Percentiles rank a stretch among this genome's conserved stretches.
These are phyloP conservation scores for Aptenodytes forsteri DNA, from an alignment of 2,113 vertebrate genomes.

Conservation along the genomic window DNA sequence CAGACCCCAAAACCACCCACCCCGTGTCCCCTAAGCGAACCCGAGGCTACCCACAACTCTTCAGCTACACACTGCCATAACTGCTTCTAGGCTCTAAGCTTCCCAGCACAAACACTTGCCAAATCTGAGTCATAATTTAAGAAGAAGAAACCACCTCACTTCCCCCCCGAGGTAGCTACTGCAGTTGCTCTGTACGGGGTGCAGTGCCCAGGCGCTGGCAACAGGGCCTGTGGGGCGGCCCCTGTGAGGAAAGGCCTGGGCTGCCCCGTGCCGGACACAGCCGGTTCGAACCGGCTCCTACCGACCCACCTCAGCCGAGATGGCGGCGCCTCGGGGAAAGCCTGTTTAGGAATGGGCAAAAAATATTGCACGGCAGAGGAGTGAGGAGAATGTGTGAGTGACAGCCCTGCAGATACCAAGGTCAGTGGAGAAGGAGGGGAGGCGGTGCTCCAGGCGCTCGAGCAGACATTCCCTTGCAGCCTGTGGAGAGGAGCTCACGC, in stretches of 20 bases:
- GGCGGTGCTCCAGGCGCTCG: neutral
- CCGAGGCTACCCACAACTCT: neutral
- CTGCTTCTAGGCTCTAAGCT: neutral
- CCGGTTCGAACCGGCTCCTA: neutral
- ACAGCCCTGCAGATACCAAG: neutral
- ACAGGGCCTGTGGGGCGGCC: neutral
- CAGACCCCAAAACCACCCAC: neutral
- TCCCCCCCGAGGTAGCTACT: neutral
- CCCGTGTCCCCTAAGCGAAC: accelerated
- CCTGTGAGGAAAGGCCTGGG: too few relatives aligned
- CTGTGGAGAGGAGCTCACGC: too few relatives aligned
- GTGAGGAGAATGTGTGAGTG: neutral
- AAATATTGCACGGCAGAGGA: neutral
- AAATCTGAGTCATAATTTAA: neutral
- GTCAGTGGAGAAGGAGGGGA: neutral
- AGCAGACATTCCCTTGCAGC: neutral
- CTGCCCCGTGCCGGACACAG: too few relatives aligned
- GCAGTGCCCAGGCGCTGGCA: too few relatives aligned
- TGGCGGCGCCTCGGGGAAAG: neutral
- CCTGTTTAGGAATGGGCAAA: too few relatives aligned
- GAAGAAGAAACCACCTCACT: neutral
- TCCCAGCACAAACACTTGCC: neutral
- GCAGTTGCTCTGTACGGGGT: neutral
- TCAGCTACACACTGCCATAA: neutral
- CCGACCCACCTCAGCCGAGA: neutral